Conservation (phyloP, 2,113 vertebrate genomes). For the Haliaeetus leucogaster region DNA sequence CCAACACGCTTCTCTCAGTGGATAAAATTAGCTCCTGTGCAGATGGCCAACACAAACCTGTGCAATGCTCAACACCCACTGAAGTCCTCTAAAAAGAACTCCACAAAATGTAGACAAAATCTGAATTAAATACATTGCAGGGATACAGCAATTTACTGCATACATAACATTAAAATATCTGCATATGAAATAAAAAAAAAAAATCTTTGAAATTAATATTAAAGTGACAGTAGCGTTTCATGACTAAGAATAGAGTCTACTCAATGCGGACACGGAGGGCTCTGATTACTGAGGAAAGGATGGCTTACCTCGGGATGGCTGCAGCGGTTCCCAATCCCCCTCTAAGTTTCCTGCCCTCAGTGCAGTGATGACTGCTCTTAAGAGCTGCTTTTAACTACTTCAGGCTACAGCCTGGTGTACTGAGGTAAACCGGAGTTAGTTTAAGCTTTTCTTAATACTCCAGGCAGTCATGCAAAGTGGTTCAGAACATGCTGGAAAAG, state of each 20-base stretch:
- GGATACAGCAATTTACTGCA: neutral
- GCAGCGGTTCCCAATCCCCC: neutral
- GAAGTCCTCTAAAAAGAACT: neutral
- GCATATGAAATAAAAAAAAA: neutral
- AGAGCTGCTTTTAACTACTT: neutral
- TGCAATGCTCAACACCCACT: neutral
- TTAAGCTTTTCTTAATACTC: neutral
- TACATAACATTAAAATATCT: accelerated
- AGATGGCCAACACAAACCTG: neutral
- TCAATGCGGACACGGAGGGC: accelerated
- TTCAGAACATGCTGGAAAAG: neutral
- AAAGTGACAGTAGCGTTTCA: neutral
- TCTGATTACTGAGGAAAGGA: neutral
- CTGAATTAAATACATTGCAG: neutral
- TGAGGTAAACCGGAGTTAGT: neutral
- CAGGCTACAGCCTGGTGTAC: neutral
- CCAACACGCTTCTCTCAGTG: neutral
- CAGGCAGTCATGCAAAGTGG: accelerated
- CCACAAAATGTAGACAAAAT: neutral
- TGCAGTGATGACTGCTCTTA: neutral
- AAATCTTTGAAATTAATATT: neutral
- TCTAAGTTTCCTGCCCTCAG: neutral
- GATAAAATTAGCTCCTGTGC: neutral
- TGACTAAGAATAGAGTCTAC: neutral
- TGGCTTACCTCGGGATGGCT: neutral